Evolutionary conservation across 1,140 invertebrate species (phyloP), one percentile per base, ranked within the genome.

Genomic region (Drusus annulatus): DNA sequence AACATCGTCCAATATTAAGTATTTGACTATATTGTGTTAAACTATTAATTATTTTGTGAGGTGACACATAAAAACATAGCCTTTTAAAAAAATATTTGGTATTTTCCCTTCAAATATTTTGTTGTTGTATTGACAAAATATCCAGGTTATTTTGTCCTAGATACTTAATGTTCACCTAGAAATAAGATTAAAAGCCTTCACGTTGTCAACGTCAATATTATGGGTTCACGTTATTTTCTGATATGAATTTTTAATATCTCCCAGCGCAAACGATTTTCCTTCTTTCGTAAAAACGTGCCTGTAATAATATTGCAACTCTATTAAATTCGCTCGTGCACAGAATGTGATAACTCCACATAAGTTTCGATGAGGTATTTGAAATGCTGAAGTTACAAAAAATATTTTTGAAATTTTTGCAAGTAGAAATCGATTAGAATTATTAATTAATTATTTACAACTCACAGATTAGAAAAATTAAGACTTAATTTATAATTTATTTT

Each of bases 231-330:
- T 36, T 17, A 36, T 68, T 68, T 68, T 45, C 63, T 45, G 16
- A 68, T 68, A 45, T 68, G 36, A 68, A 68, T 68, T 31, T 68
- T 31, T 23, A 25, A 5, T n/a, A 31, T 45, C 31, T 68, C 19
- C 19, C 36, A 7, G 8, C 31, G 16, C 19, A 21, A 68, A 68
- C 63, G 60, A 68, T 17, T 19, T 36, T 68, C 16, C n/a, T 17
- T 13, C n/a, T 17, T 63, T 23, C 60, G 23, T 63, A 63, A 63
- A 56, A 21, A 56, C n/a, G 25, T 31, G 25, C 28, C 31, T 31
- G 13, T 45, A 31, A 68, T 23, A 68, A 68, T n/a, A 68, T 25
- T 63, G 31, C 31, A 68, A 31, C n/a, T 68, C 16, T 68, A 68
- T 36, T 68, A 68, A 68, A 68, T 6, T 68, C 63, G 31, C 15